Evolutionary conservation across 1,140 invertebrate genomes (phyloP), one percentile per base, ranked within the genome.

Genomic region (Solen grandis): DNA sequence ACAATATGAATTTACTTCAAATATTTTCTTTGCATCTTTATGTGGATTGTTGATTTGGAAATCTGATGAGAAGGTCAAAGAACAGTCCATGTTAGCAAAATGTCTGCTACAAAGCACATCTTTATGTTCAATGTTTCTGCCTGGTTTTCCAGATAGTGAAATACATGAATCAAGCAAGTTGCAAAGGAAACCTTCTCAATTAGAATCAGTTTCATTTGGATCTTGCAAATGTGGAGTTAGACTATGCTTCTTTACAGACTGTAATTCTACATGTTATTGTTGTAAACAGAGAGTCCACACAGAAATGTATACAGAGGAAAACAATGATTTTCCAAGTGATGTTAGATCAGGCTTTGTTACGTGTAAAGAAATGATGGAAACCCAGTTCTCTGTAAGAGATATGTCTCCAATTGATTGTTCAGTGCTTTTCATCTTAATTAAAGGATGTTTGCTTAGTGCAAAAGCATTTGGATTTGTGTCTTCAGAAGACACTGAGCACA

Each of bases 361-460:
- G 35, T 33, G 25, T 16, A 27, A 68, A 19, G 25, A 68, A 2
- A 19, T 46, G 4, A 22, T 68, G 25, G 19, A 41, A 1, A 46
- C 2, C 5, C 16, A 13, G 16, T 25, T 25, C 8, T 25, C 22
- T 46, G 29, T 36, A 46, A 27, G 27, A 70, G 1, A 5, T 5
- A 14, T 70, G 27, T 76, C 74, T 2, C 35, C 38, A 0, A 3
- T 66, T 13, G 29, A 60, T 25, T 25, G 10, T 55, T n/a, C 55
- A 31, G 19, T 75, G 3, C 38, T 63, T 29, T 41, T 52, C 14
- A 52, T 75, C 8, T 8, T 75, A n/a, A 22, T 52, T 16, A 75
- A 62, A 41, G 57, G 36, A 19, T 52, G 59, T n/a, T 16, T 63
- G n/a, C 33, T 75, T 35, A 60, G 73, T 46, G 62, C 73, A 22